Conservation (phyloP, 2,888 invertebrate genomes). For the Pteria penguin region DNA sequence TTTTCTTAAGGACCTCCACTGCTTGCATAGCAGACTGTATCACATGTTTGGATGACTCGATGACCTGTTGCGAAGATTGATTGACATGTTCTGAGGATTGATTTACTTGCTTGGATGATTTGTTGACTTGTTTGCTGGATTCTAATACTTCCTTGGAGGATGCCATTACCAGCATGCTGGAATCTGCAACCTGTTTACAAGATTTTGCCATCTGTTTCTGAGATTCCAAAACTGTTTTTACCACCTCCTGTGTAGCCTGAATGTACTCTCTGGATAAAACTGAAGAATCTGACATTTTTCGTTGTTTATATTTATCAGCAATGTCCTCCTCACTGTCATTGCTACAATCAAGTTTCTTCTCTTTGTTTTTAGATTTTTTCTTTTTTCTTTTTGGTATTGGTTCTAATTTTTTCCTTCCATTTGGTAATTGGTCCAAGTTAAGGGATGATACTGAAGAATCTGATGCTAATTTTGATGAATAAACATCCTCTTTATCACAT, state of each 20-base stretch:
- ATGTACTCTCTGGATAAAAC: neutral
- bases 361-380: neutral
- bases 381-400: conserved; percentile 11
- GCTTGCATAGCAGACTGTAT: conserved; percentile 23
- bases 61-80: conserved; percentile 14
- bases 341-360: neutral
- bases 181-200: conserved; percentile 17
- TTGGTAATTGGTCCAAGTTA: conserved; percentile 8
- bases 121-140: conserved; percentile 25
- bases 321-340: neutral
- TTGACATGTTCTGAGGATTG: conserved; percentile 24
- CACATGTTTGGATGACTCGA: conserved; percentile 19
- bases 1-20: neutral
- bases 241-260: conserved; percentile 8
- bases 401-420: conserved; percentile 19
- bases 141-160: conserved; percentile 30
- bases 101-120: conserved; percentile 23
- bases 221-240: conserved; percentile 15
- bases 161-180: conserved; percentile 9
- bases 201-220: conserved; percentile 22
- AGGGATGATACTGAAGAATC: conserved; percentile 12
- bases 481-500: too few relatives aligned
- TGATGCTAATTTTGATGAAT: conserved; percentile 2
- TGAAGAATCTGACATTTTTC: neutral
- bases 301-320: neutral